Base-by-base conservation (phyloP, 2,113 vertebrate species). In the Paramisgurnus dabryanus region DNA sequence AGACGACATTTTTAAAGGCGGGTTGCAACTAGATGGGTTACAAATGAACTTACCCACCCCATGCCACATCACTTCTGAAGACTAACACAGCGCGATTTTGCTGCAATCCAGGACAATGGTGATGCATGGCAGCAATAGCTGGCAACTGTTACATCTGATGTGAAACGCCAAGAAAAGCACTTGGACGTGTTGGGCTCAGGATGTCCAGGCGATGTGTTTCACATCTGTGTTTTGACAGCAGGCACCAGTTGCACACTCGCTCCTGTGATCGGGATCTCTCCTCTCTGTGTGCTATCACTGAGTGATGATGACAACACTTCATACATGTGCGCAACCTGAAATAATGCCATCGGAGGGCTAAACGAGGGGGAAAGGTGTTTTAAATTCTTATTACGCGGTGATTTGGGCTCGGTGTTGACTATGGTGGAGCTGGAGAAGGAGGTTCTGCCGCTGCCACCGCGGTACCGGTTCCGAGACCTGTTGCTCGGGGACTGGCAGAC, bases 391-490 rank as follows among this genome's bases (percentile, higher is more conserved):
- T n/a, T n/a, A 5, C 12, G 17, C 7, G 53, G n/a, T 55, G 68
- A 18, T 65, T 50, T 9, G 55, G 34, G 71, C 45, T 9, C 40
- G 2, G 15, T 12, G 39, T 3, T 27, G 65, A 90, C 81, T 73
- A 94, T 93, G 92, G 93, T 93, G 67, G 93, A 95, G 86, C 82
- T 94, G 88, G 94, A 95, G 76, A 95, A 95, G 87, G 94, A 95
- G 61, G 94, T 94, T 64, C 91, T 94, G 84, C 94, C 94, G 60
- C 83, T 95, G 82, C 94, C 94, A 43, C 94, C 94, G 69, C 92
- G 94, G 87, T 95, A 95, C 88, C 92, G 94, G 83, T 95, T 95
- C 91, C 91, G 94, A 85, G 94, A 95, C 92, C 90, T 95, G 92
- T 93, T 95, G 90, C 93, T 95, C 84, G 94, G 94, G 47, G 94